Evolutionary conservation across 2,113 vertebrate genomes (phyloP), one percentile per base, ranked within the genome.

Genomic region (Tachycineta bicolor): DNA sequence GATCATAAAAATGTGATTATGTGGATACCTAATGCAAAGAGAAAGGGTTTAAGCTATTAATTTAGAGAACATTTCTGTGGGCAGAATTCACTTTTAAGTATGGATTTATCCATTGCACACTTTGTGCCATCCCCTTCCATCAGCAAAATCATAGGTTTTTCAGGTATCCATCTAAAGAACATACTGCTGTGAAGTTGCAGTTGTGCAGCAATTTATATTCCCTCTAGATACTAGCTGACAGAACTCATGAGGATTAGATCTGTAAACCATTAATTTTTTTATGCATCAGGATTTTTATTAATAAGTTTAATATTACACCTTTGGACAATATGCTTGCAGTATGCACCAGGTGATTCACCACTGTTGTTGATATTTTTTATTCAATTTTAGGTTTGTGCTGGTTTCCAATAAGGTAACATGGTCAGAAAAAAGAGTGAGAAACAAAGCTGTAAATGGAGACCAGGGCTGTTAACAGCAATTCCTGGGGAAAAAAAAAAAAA

Each of bases 391-490:
- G 34, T 87, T 93, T 74, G 58, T 56, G 46, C 70, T 82, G 28
- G 82, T 53, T 92, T 80, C 53, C 41, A 92, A 37, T 50, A 29
- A 25, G 5, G 50, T 14, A 58, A 83, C 23, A 23, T 1, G 0
- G 28, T 34, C 64, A 93, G 46, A 81, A 73, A 86, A 47, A 80
- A 29, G 1, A 37, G 17, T 7, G 20, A 80, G 55, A 84, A 77
- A 53, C 14, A 87, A 94, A 85, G 53, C 25, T 73, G 16, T 63
- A 87, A 94, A 83, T n/a, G 52, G 49, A 92, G 50, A 52, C 9
- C 14, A 91, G 62, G 65, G 24, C 71, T 97, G 94, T 94, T 94
- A 94, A 75, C 52, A 90, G 77, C 59, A 96, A 93, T 87, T 95
- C 47, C 34, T 29, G 12, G 33, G 6, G 17, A 37, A 37, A 37